These are phyloP conservation scores for Pterophyllum scalare DNA, from an alignment of 2,113 vertebrate genomes.

Conservation along the genomic window DNA sequence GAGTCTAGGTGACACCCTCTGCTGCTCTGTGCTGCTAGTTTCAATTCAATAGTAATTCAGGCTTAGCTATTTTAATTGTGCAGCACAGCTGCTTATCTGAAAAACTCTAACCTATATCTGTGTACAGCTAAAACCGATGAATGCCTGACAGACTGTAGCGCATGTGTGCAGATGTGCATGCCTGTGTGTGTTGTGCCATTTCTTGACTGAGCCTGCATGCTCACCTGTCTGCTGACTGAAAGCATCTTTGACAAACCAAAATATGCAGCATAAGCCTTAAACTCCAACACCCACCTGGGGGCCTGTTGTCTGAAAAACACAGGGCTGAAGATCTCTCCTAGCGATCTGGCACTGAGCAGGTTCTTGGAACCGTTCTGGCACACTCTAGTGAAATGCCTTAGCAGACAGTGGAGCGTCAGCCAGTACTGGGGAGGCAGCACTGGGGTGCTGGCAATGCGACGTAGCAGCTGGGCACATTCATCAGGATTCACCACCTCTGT, in stretches of 20 bases:
- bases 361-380: conserved; percentile 90
- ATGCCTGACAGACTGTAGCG: conserved; percentile 8
- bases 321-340: conserved; percentile 95
- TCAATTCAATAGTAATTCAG: conserved; percentile 55
- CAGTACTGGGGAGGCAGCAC: conserved; percentile 92
- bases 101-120: conserved; percentile 54
- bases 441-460: conserved; percentile 85
- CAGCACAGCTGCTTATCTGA: conserved; percentile 60
- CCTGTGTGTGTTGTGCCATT: conserved; percentile 2
- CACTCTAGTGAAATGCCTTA: conserved; percentile 92
- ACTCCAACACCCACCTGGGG: conserved; percentile 80
- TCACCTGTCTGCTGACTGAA: conserved; percentile 32
- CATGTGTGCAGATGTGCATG: neutral
- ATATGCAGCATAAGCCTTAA: neutral
- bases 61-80: conserved; percentile 55
- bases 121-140: conserved; percentile 36
- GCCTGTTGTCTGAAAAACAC: conserved; percentile 89
- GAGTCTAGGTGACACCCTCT: conserved; percentile 10
- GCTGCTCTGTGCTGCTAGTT: conserved; percentile 10
- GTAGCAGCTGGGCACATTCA: conserved; percentile 89
- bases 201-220: conserved; percentile 36
- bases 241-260: conserved; percentile 30
- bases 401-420: conserved; percentile 93
- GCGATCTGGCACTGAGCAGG: conserved; percentile 85
- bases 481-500: conserved; percentile 90